Conservation (phyloP, 2,888 invertebrate species). For the Caenorhabditis japonica region DNA sequence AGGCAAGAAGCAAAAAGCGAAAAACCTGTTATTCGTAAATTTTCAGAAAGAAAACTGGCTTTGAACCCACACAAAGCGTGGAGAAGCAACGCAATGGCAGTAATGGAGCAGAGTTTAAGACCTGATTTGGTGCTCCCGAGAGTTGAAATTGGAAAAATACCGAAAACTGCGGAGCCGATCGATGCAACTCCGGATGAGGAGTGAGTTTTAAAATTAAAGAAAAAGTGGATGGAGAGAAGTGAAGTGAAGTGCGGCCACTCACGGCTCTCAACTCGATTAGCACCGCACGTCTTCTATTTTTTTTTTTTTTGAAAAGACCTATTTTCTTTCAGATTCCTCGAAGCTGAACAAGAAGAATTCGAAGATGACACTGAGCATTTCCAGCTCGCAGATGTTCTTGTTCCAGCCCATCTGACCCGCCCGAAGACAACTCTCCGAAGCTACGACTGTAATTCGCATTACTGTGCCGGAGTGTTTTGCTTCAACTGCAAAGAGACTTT, state of each 20-base stretch:
- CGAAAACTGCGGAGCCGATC: neutral
- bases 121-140: slow-evolving; percentile 14
- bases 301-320: neutral
- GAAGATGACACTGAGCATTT: slow-evolving; percentile 29
- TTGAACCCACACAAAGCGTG: slow-evolving; percentile 26
- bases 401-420: slow-evolving; percentile 13
- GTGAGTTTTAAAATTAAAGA: slow-evolving; percentile 29
- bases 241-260: neutral
- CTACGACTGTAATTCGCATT: neutral
- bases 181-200: slow-evolving; percentile 23
- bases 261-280: slow-evolving; percentile 34
- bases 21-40: neutral
- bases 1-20: neutral
- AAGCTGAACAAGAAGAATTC: slow-evolving; percentile 23
- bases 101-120: slow-evolving; percentile 24
- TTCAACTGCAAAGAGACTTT: slow-evolving; percentile 35
- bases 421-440: slow-evolving; percentile 3
- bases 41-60: slow-evolving; percentile 35
- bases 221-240: slow-evolving; percentile 10
- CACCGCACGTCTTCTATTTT: slow-evolving; percentile 35
- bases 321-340: slow-evolving; percentile 17
- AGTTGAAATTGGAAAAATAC: neutral
- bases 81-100: slow-evolving; percentile 31
- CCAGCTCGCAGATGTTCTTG: slow-evolving; percentile 21
- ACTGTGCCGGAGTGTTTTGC: slow-evolving; percentile 30